phyloP scores from a whole-genome alignment of 2,888 invertebrate species.

The Synanthedon myopaeformis region DNA sequence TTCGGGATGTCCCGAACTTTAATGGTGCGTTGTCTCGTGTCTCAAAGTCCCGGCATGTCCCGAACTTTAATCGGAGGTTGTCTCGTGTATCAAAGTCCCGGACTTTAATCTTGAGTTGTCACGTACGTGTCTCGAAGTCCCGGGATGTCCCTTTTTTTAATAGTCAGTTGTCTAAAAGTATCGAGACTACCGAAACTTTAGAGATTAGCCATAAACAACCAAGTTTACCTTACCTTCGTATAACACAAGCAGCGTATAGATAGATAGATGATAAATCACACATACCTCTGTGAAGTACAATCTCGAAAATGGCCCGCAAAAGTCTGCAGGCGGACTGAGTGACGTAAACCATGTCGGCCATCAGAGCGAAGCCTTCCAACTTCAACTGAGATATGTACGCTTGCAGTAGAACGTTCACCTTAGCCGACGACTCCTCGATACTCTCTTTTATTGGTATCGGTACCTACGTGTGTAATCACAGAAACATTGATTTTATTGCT shows the following conservation, averaged over 20 bases:
- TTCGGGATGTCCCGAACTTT: no score
- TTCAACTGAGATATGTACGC: conserved; percentile 99
- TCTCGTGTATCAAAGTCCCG: no score
- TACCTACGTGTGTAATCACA: conserved; percentile 76
- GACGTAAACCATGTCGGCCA: conserved; percentile 99
- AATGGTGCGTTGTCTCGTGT: no score
- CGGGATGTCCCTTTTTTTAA: neutral
- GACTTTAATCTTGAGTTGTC: no score
- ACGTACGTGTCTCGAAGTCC: neutral
- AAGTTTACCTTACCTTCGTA: no score
- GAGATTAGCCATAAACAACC: no score
- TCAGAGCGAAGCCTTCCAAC: conserved; percentile 97
- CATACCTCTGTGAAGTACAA: conserved; percentile 80
- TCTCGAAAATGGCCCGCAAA: conserved; percentile 97
- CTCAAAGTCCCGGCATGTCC: no score
- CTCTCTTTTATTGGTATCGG: conserved; percentile 98
- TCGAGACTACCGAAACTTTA: no score
- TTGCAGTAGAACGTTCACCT: conserved; percentile 94
- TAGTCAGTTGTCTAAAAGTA: neutral
- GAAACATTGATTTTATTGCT: neutral
- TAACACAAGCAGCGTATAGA: no score
- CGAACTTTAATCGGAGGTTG: no score
- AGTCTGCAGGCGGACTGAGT: conserved; percentile 97
- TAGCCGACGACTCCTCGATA: conserved; percentile 98
- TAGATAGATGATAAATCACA: neutral